Percentiles rank a stretch among this genome's conserved stretches.
phyloP scores from a whole-genome alignment of 2,113 vertebrate genomes.

The Acrocephalus kingi region DNA sequence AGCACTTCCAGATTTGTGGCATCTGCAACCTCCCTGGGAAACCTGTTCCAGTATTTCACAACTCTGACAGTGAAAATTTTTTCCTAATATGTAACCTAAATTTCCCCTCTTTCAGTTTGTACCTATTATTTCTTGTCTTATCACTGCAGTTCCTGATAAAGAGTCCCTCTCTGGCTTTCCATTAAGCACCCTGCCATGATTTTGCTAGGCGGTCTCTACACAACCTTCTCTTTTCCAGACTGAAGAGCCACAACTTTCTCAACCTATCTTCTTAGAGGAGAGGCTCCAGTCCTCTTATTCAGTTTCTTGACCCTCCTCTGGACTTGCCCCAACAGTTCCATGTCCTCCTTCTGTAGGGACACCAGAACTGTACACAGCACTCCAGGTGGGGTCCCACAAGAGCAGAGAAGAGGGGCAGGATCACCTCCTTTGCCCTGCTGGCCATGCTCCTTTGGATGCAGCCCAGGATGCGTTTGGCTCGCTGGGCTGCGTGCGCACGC shows the following conservation, averaged over 20 bases:
- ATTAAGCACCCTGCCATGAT: not conserved
- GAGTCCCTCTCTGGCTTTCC: not conserved
- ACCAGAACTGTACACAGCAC: not conserved
- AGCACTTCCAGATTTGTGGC: not conserved
- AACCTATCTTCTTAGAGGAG: not conserved
- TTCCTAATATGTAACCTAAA: not conserved
- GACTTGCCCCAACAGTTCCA: not conserved
- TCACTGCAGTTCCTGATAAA: not conserved
- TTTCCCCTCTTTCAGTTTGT: not conserved
- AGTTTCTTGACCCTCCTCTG: not conserved
- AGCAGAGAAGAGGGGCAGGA: not conserved
- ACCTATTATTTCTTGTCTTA: not conserved
- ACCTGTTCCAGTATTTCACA: not conserved
- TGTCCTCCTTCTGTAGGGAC: not conserved
- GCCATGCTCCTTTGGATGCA: not conserved
- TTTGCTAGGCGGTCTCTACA: not conserved
- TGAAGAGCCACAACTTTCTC: not conserved
- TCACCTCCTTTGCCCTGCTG: not conserved
- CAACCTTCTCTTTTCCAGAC: not conserved
- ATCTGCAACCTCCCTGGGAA: not conserved
- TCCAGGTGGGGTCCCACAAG: not conserved
- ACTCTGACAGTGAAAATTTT: not conserved
- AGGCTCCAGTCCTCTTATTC: not conserved
- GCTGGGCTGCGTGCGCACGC: fast-evolving
- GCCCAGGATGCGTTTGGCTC: not conserved